Conservation (phyloP, 2,888 invertebrate genomes). For the Calliscelio sp. region DNA sequence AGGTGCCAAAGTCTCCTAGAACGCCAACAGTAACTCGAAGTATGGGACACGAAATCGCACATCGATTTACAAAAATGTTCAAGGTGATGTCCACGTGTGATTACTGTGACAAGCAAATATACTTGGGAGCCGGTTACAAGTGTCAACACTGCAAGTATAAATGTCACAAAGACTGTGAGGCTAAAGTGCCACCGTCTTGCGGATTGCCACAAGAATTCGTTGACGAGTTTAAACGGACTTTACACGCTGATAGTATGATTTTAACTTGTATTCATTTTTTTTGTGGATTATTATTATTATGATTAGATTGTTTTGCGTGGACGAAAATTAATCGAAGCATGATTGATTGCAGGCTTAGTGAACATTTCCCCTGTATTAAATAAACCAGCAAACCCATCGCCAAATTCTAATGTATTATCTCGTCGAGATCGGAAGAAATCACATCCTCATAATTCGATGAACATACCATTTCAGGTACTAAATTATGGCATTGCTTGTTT, state of each 20-base stretch:
- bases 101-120: constrained; percentile 95
- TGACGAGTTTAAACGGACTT: constrained; percentile 92
- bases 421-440: constrained; percentile 87
- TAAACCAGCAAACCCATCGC: constrained; percentile 85
- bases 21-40: constrained; percentile 91
- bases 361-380: constrained; percentile 87
- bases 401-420: constrained; percentile 83
- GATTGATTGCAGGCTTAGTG: constrained; percentile 77
- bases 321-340: neutral
- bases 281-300: too few relatives aligned
- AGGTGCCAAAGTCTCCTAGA: constrained; percentile 90
- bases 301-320: too few relatives aligned
- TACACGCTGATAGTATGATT: constrained; percentile 88
- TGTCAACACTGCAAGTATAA: constrained; percentile 98
- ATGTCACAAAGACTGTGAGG: constrained; percentile 95
- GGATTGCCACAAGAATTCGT: constrained; percentile 95
- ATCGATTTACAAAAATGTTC: constrained; percentile 95
- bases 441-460: constrained; percentile 87
- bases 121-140: constrained; percentile 93
- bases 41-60: constrained; percentile 96
- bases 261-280: too few relatives aligned
- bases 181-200: constrained; percentile 97
- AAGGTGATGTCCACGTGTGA: constrained; percentile 96
- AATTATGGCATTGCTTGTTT: constrained; percentile 22
- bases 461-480: constrained; percentile 88